A percentile compares a stretch with the other conserved stretches of the same genome.
phyloP scores from a whole-genome alignment of 2,888 invertebrate species.

The Protonemura montana region DNA sequence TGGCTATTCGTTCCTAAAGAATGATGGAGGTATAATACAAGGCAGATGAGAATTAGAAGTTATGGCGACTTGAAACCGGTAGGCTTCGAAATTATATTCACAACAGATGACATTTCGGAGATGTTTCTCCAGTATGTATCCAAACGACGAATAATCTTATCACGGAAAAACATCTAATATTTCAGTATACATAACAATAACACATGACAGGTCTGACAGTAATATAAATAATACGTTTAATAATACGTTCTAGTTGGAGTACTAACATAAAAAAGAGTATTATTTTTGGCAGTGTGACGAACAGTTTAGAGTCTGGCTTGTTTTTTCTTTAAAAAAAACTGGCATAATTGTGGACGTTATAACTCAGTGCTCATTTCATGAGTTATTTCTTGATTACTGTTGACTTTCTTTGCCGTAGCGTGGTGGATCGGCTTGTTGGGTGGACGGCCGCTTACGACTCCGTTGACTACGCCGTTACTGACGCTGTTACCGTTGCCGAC shows the following conservation, averaged over 20 bases:
- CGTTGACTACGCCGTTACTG: conserved; percentile 51
- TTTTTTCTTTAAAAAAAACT: background rate
- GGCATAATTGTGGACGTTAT: conserved; percentile 55
- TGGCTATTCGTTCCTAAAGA: background rate
- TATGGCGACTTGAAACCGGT: background rate
- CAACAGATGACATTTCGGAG: background rate
- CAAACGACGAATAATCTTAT: background rate
- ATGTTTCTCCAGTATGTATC: background rate
- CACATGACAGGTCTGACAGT: background rate
- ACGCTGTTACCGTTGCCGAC: conserved; percentile 47
- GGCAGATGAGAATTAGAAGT: background rate
- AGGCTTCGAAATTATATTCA: background rate
- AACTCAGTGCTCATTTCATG: conserved; percentile 76
- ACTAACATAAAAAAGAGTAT: background rate
- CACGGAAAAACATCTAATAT: conserved; percentile 19
- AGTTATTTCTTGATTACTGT: conserved; percentile 52
- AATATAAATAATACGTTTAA: background rate
- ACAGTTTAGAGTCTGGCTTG: background rate
- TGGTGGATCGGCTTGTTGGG: conserved; percentile 53
- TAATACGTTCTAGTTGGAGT: background rate
- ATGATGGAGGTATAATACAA: background rate
- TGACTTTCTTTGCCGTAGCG: conserved; percentile 52
- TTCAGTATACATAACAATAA: background rate
- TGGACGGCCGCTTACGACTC: conserved; percentile 54
- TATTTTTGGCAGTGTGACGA: conserved; percentile 37